A percentile compares a stretch with the other conserved stretches of the same genome.
phyloP scores from a whole-genome alignment of 2,888 invertebrate species.

The Philaethria dido region DNA sequence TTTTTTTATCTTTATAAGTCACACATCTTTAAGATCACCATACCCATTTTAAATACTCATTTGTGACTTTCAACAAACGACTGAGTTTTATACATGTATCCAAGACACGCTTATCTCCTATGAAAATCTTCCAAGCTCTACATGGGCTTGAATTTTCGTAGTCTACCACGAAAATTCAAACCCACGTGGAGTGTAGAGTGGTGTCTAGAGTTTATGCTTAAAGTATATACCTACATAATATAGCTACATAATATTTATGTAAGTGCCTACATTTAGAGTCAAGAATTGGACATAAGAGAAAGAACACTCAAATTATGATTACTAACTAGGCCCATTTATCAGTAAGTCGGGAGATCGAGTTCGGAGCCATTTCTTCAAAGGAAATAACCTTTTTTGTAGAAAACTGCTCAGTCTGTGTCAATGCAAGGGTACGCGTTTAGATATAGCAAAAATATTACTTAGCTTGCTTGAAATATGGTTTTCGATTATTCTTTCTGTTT shows the following conservation, averaged over 20 bases:
- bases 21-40: no score
- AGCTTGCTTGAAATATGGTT: conserved; percentile 40
- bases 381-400: conserved; percentile 56
- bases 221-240: no score
- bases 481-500: conserved; percentile 42
- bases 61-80: no score
- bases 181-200: no score
- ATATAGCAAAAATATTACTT: conserved; percentile 42
- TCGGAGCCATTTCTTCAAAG: conserved; percentile 46
- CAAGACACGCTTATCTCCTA: no score
- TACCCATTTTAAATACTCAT: no score
- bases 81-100: no score
- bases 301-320: conserved; percentile 29
- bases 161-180: no score
- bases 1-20: no score
- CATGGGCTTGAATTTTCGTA: no score
- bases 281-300: conserved; percentile 23
- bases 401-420: conserved; percentile 54
- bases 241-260: background rate
- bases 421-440: conserved; percentile 47
- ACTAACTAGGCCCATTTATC: conserved; percentile 39
- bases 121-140: no score
- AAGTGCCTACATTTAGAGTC: background rate
- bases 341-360: conserved; percentile 42
- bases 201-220: no score